Evolutionary conservation across 2,888 invertebrate species (phyloP), one percentile per base, ranked within the genome.

Genomic region (Catocala nupta): DNA sequence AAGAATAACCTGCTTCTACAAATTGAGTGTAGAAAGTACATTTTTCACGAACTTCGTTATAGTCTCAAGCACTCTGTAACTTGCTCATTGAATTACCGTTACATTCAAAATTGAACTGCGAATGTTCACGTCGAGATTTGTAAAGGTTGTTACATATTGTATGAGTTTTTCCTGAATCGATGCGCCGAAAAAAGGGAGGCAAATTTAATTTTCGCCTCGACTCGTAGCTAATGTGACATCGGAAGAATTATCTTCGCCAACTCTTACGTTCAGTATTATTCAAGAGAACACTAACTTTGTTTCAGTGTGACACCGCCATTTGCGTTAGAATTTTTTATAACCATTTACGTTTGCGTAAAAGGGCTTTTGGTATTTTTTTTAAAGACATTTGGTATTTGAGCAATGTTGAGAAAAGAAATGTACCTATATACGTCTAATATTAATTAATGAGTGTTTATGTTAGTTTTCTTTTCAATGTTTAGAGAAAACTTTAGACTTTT

Each of bases 121-220:
- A 79, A 72, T 59, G 66, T 71, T 76, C 63, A 57, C 67, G 73
- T 70, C 69, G 60, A 45, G 73, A 69, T 73, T 77, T 67, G 63
- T 71, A 71, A 73, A 75, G 71, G 68, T 60, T 44, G 62, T 68
- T 79, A 68, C 70, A 79, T 79, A 78, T 78, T 75, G 63, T 76
- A 79, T 77, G 68, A 73, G 71, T 61, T 73, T 69, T 70, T 50
- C 60, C 51, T 55, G 66, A 74, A 66, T 70, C 70, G 77, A 77
- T 65, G 73, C 57, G 53, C 56, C 53, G 62, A 66, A 71, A 74
- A 73, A 78, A 73, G 72, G 65, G 71, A 65, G 65, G 73, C 60
- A 81, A 84, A 85, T 82, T 81, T 68, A 81, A 83, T 85, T 83
- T 83, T 75, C 78, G 56, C 68, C 70, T 69, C 73, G 75, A 64